These are phyloP conservation scores for Amphipyra tragopoginis DNA, from an alignment of 2,888 invertebrate genomes.

Conservation along the genomic window DNA sequence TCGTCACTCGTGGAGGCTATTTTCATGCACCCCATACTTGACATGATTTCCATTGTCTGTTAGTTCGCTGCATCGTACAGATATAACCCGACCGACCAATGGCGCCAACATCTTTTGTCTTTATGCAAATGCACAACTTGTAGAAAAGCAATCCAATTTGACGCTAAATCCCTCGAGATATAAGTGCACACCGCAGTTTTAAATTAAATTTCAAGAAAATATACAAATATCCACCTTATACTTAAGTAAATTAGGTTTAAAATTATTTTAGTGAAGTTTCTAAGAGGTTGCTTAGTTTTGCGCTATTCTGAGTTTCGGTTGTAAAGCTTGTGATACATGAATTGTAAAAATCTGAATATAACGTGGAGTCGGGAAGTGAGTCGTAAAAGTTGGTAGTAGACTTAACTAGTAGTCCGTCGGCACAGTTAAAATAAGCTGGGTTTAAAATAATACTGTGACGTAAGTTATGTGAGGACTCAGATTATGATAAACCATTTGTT, in stretches of 20 bases:
- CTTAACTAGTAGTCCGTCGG: slow-evolving; percentile 3
- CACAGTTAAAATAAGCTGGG: slow-evolving; percentile 15
- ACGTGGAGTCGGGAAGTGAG: slow-evolving; percentile 32
- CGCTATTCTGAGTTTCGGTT: slow-evolving; percentile 57
- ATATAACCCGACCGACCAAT: slow-evolving; percentile 36
- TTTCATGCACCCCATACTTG: no score
- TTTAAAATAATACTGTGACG: slow-evolving; percentile 30
- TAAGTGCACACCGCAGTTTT: slow-evolving; percentile 78
- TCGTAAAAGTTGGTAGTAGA: slow-evolving; percentile 35
- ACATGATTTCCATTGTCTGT: slow-evolving; percentile 30
- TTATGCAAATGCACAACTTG: slow-evolving; percentile 84
- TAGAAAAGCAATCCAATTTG: slow-evolving; percentile 85
- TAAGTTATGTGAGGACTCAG: slow-evolving; percentile 19
- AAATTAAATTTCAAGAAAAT: slow-evolving; percentile 75
- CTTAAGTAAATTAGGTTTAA: slow-evolving; percentile 47
- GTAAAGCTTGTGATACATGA: slow-evolving; percentile 57
- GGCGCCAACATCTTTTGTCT: slow-evolving; percentile 69
- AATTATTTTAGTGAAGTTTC: slow-evolving; percentile 43
- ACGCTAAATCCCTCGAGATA: slow-evolving; percentile 79
- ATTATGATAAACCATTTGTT: slow-evolving; percentile 7
- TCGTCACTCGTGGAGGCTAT: no score
- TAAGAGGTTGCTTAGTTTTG: slow-evolving; percentile 63
- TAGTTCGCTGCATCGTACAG: slow-evolving; percentile 25
- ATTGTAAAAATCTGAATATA: slow-evolving; percentile 54
- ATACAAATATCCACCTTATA: slow-evolving; percentile 63